A percentile compares a stretch with the other conserved stretches of the same genome.
Conservation (phyloP, 2,113 vertebrate species). For the Parus major region DNA sequence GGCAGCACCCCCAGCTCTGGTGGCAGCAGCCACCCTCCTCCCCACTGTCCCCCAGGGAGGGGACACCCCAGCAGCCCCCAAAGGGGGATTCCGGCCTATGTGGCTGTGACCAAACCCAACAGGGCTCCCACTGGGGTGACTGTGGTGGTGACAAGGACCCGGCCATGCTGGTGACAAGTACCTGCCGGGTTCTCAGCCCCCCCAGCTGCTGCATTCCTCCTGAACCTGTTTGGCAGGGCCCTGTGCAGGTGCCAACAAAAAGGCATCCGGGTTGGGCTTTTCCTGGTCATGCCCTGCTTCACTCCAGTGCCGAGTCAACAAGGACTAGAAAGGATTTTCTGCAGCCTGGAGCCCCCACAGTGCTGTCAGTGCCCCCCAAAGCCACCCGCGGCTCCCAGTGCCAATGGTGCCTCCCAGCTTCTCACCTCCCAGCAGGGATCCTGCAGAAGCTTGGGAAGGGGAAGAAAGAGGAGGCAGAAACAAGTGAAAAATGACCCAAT, state of each 20-base stretch:
- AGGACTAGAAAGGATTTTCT: background rate
- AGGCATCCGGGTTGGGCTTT: background rate
- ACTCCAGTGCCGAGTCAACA: background rate
- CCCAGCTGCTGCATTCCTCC: constrained; percentile 28
- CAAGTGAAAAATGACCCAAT: constrained; percentile 26
- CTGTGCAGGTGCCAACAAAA: background rate
- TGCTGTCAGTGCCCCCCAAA: background rate
- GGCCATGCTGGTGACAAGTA: background rate
- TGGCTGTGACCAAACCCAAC: background rate
- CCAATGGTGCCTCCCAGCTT: background rate
- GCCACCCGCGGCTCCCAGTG: rapidly evolving
- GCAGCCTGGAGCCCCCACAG: background rate
- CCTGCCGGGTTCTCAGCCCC: background rate
- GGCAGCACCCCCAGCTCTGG: background rate
- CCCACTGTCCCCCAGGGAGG: background rate
- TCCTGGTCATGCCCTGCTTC: background rate
- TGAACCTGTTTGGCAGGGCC: constrained; percentile 36
- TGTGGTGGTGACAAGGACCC: background rate
- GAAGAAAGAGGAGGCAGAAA: constrained; percentile 4
- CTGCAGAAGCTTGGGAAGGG: rapidly evolving
- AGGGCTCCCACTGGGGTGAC: background rate
- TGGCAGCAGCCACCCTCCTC: background rate
- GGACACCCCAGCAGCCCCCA: background rate
- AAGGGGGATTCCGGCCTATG: rapidly evolving
- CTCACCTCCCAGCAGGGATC: background rate